These are phyloP conservation scores for Nothocercus nigrocapillus DNA, from an alignment of 2,113 vertebrate species.

Conservation along the genomic window DNA sequence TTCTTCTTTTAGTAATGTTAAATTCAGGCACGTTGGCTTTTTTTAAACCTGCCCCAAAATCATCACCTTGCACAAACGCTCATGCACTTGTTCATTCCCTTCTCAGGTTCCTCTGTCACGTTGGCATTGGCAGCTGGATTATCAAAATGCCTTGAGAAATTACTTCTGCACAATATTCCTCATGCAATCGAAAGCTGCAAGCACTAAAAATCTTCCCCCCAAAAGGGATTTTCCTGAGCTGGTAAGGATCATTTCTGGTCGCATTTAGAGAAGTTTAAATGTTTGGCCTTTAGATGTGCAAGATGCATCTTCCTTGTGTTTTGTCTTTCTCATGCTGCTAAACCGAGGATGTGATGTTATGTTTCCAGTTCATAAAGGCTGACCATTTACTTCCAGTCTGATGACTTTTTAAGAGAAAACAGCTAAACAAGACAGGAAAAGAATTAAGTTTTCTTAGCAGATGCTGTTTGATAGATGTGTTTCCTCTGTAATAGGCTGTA, in stretches of 20 bases:
- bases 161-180: not conserved
- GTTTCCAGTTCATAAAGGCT: not conserved
- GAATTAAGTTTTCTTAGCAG: not conserved
- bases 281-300: not conserved
- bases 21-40: not conserved
- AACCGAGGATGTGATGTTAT: not conserved
- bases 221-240: constrained; percentile 8
- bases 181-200: not conserved
- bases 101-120: not conserved
- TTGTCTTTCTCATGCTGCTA: not conserved
- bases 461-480: not conserved
- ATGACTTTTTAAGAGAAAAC: constrained; percentile 44
- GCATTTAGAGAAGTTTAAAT: not conserved
- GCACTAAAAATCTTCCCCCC: constrained; percentile 11
- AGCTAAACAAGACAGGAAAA: not conserved
- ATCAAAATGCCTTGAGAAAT: not conserved
- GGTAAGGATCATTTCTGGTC: constrained; percentile 30
- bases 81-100: not conserved
- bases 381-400: not conserved
- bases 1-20: constrained; percentile 9
- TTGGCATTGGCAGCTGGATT: not conserved
- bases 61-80: not conserved
- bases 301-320: not conserved
- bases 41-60: not conserved
- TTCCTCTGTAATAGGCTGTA: constrained; percentile 11